These are phyloP conservation scores for Lycopodina hypogea DNA, from an alignment of 37 sponge, comb jelly and placozoan species.

Conservation along the genomic window DNA sequence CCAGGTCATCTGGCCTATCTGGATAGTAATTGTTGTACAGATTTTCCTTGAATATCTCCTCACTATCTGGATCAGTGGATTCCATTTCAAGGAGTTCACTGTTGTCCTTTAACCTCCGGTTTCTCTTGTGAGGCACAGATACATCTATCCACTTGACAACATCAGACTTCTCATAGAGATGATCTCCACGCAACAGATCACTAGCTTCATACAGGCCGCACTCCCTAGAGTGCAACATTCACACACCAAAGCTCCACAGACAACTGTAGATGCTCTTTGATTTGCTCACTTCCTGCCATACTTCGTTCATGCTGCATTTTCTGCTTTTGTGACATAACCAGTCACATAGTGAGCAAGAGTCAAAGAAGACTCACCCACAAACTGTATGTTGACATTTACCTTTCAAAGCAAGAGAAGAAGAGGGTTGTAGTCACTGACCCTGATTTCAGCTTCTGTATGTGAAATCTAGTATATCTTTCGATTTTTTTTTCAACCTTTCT, in stretches of 20 bases:
- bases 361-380: constrained; percentile 39
- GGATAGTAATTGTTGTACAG: too few species aligned
- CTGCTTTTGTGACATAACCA: constrained; percentile 65
- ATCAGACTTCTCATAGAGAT: constrained; percentile 41
- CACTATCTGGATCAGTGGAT: constrained; percentile 24
- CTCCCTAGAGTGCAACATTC: constrained; percentile 27
- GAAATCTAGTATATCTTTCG: constrained; percentile 35
- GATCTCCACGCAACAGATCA: constrained; percentile 54
- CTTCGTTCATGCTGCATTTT: constrained; percentile 52
- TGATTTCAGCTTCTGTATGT: constrained; percentile 10
- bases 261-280: constrained; percentile 19
- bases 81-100: constrained; percentile 24
- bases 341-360: constrained; percentile 54
- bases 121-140: constrained; percentile 36
- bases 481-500: constrained; percentile 27
- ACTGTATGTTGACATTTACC: constrained; percentile 58
- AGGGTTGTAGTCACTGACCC: constrained; percentile 66
- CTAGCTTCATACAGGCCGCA: constrained; percentile 49
- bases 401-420: constrained; percentile 49
- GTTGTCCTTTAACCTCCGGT: constrained; percentile 22
- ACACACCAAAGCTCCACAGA: constrained; percentile 43
- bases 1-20: constrained; percentile 44
- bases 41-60: constrained; percentile 32
- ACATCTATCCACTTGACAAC: constrained; percentile 45
- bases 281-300: constrained; percentile 38